phyloP scores from a whole-genome alignment of 1,140 invertebrate species.

The Lepidostoma basale region DNA sequence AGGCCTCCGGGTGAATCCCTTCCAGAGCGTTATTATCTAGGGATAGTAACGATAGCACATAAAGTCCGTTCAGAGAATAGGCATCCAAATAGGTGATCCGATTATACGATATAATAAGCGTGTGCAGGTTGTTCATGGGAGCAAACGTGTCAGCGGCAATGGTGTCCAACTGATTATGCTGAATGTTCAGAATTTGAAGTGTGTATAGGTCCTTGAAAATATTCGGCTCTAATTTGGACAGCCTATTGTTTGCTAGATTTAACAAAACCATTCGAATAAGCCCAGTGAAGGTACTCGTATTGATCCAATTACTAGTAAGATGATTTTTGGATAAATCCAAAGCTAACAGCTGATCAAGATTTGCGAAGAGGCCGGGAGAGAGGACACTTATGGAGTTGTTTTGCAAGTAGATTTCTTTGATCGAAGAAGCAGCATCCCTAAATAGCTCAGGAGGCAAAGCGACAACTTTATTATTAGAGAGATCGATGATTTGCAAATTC shows the following conservation, averaged over 20 bases:
- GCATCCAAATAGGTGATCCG: constrained; percentile 77
- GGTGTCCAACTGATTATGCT: constrained; percentile 78
- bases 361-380: constrained; percentile 79
- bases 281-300: constrained; percentile 81
- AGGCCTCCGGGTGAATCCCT: constrained; percentile 78
- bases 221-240: constrained; percentile 78
- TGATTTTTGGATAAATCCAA: constrained; percentile 88
- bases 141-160: constrained; percentile 82
- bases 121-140: constrained; percentile 83
- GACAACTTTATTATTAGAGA: constrained; percentile 87
- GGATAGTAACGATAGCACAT: constrained; percentile 76
- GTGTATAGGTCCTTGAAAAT: constrained; percentile 82
- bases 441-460: constrained; percentile 85
- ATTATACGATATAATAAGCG: constrained; percentile 79
- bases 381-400: constrained; percentile 87
- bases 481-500: constrained; percentile 78
- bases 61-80: constrained; percentile 78
- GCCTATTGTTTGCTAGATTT: constrained; percentile 83
- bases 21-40: constrained; percentile 81
- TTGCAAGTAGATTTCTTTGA: constrained; percentile 85
- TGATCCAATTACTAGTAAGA: constrained; percentile 83
- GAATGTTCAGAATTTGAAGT: constrained; percentile 80
- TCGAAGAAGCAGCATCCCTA: constrained; percentile 73
- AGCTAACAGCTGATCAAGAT: constrained; percentile 82
- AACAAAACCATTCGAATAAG: constrained; percentile 84